phyloP scores from a whole-genome alignment of 2,113 vertebrate genomes.

The Bos javanicus region DNA sequence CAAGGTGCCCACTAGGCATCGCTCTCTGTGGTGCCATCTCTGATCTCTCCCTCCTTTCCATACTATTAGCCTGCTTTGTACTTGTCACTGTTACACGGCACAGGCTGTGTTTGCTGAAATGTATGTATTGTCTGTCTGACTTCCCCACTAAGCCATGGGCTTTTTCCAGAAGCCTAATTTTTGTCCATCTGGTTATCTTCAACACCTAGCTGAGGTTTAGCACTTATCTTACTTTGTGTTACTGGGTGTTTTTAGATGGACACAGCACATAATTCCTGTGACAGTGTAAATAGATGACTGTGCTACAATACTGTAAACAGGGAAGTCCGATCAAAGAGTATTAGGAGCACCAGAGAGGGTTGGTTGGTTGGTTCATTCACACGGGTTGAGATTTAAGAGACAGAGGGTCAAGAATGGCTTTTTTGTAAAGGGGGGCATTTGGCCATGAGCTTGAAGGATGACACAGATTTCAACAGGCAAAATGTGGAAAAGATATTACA shows the following conservation, averaged over 20 bases:
- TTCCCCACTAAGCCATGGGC: background rate
- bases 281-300: background rate
- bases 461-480: constrained; percentile 17
- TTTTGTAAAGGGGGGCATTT: background rate
- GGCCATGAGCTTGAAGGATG: background rate
- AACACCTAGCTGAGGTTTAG: background rate
- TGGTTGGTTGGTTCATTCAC: background rate
- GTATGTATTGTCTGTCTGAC: background rate
- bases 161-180: background rate
- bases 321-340: background rate
- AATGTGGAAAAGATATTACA: background rate
- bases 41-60: background rate
- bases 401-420: background rate
- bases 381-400: background rate
- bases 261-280: background rate
- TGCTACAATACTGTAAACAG: background rate
- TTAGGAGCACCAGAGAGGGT: background rate
- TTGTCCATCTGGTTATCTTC: constrained; percentile 24
- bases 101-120: background rate
- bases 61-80: background rate
- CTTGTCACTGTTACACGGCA: background rate
- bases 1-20: background rate
- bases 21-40: background rate
- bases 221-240: background rate
- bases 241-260: constrained; percentile 7